Percentiles rank a stretch among this genome's conserved stretches.
These are phyloP conservation scores for Nephrocerus scutellatus DNA, from an alignment of 2,888 invertebrate species.

Conservation along the genomic window DNA sequence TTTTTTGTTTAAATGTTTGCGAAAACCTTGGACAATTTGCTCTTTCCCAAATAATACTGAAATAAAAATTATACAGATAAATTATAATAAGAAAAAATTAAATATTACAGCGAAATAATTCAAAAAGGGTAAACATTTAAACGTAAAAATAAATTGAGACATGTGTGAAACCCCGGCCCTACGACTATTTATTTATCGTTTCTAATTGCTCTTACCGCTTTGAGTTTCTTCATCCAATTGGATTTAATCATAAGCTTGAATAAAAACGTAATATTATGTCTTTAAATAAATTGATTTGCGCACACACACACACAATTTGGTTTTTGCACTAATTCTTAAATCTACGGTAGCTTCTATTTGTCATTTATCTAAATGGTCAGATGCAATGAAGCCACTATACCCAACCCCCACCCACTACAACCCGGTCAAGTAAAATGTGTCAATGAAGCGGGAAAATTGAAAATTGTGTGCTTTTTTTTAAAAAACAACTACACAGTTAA, in stretches of 20 bases:
- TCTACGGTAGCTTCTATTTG: no score
- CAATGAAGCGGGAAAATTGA: no score
- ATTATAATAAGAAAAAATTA: constrained; percentile 26
- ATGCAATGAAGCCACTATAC: no score
- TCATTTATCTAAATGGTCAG: no score
- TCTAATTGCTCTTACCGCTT: constrained; percentile 22
- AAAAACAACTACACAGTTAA: no score
- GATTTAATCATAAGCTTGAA: constrained; percentile 24
- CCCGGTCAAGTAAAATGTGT: no score
- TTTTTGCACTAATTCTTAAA: no score
- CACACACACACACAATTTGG: no score
- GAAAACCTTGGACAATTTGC: constrained; percentile 40
- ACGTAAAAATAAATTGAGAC: constrained; percentile 11
- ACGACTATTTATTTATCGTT: not conserved
- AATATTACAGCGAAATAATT: constrained; percentile 22
- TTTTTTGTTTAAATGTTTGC: constrained; percentile 30
- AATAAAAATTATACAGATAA: constrained; percentile 16
- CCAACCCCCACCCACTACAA: no score
- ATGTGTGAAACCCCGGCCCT: constrained; percentile 2
- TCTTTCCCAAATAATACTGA: constrained; percentile 41
- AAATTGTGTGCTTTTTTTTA: no score
- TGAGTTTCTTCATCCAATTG: constrained; percentile 22
- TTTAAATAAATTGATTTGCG: no score
- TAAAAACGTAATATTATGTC: no score
- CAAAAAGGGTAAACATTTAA: constrained; percentile 16